Percentiles rank a stretch among this genome's conserved stretches.
Evolutionary conservation across 2,888 invertebrate species (phyloP).

Genomic region (Cataglyphis cursor): DNA sequence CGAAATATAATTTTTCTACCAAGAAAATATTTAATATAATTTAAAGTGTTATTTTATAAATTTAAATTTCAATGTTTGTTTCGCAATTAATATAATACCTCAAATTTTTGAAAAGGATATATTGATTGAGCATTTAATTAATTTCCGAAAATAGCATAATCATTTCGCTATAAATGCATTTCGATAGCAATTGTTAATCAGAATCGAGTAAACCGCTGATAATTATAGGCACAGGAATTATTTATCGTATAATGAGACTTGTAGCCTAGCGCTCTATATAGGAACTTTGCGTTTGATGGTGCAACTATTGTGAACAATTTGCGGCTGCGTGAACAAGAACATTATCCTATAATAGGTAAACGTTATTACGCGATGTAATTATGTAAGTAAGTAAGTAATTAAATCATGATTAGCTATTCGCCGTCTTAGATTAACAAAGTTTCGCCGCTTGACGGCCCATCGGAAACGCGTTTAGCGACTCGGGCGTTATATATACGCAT

Average conservation of each 20-base stretch:
- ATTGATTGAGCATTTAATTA: background rate
- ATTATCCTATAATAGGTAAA: conserved; percentile 55
- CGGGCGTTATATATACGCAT: background rate
- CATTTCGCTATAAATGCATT: background rate
- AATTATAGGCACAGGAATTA: conserved; percentile 41
- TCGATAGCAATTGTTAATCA: conserved; percentile 23
- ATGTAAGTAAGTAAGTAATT: conserved; percentile 57
- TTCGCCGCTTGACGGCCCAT: conserved; percentile 52
- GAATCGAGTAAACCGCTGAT: conserved; percentile 22
- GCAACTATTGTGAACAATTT: conserved; percentile 54
- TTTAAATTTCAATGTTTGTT: background rate
- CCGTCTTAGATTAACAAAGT: conserved; percentile 57
- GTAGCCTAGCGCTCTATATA: background rate
- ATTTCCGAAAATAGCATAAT: conserved; percentile 17
- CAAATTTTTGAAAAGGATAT: background rate
- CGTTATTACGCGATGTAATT: conserved; percentile 57
- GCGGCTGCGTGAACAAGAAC: conserved; percentile 53
- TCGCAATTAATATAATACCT: background rate
- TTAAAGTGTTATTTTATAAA: background rate
- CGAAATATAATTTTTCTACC: conserved; percentile 37
- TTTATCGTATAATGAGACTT: conserved; percentile 42
- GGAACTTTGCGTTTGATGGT: conserved; percentile 47
- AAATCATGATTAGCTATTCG: conserved; percentile 54
- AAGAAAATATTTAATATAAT: background rate
- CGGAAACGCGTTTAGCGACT: conserved; percentile 49